These are phyloP conservation scores for Morbakka virulenta DNA, from an alignment of 30 jellyfish, hydroid and myxozoan genomes.

Conservation along the genomic window DNA sequence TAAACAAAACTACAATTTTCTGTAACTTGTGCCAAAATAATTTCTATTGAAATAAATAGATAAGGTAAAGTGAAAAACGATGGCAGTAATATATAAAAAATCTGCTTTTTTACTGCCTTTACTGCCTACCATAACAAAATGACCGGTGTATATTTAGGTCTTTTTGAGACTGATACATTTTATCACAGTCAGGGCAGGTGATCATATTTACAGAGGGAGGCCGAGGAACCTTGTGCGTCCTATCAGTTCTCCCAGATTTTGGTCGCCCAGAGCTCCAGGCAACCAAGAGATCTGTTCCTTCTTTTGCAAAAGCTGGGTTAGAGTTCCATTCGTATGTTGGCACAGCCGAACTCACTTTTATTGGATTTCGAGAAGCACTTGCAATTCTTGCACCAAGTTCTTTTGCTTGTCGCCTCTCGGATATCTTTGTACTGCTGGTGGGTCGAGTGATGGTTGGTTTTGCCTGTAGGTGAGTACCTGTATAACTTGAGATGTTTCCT, in stretches of 20 bases:
- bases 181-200: slow-evolving; percentile 90
- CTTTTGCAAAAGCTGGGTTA: neutral
- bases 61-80: no score
- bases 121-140: slow-evolving; percentile 77
- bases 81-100: no score
- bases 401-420: neutral
- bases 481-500: no score
- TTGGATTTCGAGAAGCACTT: neutral
- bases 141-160: slow-evolving; percentile 79
- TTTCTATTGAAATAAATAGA: no score
- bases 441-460: neutral
- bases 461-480: no score
- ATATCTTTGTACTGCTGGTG: neutral
- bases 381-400: neutral
- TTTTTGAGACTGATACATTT: slow-evolving; percentile 38
- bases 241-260: neutral
- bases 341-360: neutral
- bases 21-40: no score
- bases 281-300: neutral
- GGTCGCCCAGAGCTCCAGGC: neutral
- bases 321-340: neutral
- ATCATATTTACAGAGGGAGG: neutral
- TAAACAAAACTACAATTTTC: no score
- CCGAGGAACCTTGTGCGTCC: neutral
- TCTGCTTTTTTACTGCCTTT: no score